A percentile compares a stretch with the other conserved stretches of the same genome.
phyloP scores from a whole-genome alignment of 1,140 invertebrate genomes.

The Drosophila ambigua region DNA sequence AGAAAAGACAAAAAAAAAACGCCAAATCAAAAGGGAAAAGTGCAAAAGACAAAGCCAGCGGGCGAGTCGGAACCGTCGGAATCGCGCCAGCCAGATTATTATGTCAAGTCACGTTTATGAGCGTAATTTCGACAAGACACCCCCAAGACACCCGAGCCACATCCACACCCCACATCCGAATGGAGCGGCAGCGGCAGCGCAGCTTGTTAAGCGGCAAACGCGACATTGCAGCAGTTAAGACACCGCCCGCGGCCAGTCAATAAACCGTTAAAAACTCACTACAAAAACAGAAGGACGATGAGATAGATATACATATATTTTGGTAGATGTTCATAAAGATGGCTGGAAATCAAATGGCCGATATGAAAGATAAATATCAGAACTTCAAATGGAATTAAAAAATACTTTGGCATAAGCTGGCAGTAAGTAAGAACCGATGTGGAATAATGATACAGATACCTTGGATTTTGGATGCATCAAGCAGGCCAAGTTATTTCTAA shows the following conservation, averaged over 20 bases:
- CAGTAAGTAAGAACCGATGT: conserved; percentile 4
- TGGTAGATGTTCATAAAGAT: background rate
- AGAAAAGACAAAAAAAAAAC: conserved; percentile 21
- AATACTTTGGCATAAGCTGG: too few relatives aligned
- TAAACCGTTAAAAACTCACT: conserved; percentile 77
- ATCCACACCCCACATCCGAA: conserved; percentile 30
- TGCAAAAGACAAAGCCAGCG: conserved; percentile 68
- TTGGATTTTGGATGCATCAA: too few relatives aligned
- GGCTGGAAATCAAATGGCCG: conserved; percentile 5
- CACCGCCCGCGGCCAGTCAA: conserved; percentile 74
- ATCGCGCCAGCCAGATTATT: conserved; percentile 75
- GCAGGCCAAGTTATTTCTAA: too few relatives aligned
- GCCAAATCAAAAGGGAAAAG: conserved; percentile 40
- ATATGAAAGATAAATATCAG: background rate
- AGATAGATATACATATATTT: conserved; percentile 29
- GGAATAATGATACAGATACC: conserved; percentile 1
- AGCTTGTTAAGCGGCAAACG: conserved; percentile 55
- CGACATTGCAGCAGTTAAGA: conserved; percentile 77
- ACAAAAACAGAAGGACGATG: conserved; percentile 25
- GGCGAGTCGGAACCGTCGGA: conserved; percentile 41
- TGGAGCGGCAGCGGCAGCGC: conserved; percentile 18
- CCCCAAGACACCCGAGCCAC: conserved; percentile 13
- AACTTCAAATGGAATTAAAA: background rate
- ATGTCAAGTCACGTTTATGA: conserved; percentile 83
- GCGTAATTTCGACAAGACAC: conserved; percentile 79